These are phyloP conservation scores for Phalanger gymnotis DNA, from an alignment of 2,797 vertebrate species.

Conservation along the genomic window DNA sequence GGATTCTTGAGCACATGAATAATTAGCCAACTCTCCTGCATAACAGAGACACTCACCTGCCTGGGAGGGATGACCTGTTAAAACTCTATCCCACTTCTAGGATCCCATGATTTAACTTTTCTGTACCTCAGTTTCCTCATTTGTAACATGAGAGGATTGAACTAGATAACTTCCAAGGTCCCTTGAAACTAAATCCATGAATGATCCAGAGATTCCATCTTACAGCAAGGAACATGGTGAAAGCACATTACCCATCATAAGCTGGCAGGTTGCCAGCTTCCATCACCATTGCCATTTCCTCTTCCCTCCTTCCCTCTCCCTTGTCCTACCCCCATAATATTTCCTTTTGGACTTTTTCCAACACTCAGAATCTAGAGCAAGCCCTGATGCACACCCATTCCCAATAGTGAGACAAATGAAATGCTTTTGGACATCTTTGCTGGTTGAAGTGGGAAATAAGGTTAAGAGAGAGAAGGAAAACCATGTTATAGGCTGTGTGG, in stretches of 20 bases:
- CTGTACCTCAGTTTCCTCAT: slow-evolving; percentile 4
- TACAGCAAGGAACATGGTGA: neutral
- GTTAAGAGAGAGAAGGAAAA: neutral
- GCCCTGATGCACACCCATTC: neutral
- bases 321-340: neutral
- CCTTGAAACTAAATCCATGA: neutral
- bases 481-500: neutral
- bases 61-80: neutral
- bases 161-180: neutral
- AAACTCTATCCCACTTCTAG: slow-evolving; percentile 5
- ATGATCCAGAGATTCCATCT: neutral
- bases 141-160: neutral
- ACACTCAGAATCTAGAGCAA: neutral
- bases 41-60: neutral
- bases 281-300: neutral
- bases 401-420: neutral
- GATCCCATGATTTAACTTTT: neutral
- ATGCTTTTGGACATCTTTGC: neutral
- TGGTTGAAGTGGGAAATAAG: neutral
- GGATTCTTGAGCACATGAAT: neutral
- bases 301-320: neutral
- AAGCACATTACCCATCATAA: neutral
- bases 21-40: neutral
- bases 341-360: neutral
- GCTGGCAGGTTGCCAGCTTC: neutral